These are phyloP conservation scores for Lacanobia wlatinum DNA, from an alignment of 2,888 invertebrate genomes.

Conservation along the genomic window DNA sequence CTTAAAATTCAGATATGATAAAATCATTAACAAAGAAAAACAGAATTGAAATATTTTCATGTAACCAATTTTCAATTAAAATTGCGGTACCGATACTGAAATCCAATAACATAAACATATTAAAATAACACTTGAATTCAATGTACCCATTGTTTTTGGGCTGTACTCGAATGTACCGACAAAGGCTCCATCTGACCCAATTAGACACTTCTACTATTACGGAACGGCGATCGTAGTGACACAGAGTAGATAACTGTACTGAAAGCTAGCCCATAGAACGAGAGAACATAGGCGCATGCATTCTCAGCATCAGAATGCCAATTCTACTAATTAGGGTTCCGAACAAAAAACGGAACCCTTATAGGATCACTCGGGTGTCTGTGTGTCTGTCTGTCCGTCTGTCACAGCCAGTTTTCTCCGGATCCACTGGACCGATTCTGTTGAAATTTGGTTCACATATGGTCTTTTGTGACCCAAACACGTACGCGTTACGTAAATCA, in stretches of 20 bases:
- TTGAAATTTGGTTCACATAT: no score
- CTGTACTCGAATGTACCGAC: slow-evolving; percentile 16
- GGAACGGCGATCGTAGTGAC: slow-evolving; percentile 33
- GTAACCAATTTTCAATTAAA: slow-evolving; percentile 19
- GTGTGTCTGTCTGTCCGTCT: no score
- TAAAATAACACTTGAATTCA: slow-evolving; percentile 64
- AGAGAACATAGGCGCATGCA: no score
- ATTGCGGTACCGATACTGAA: slow-evolving; percentile 8
- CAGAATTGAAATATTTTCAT: not conserved
- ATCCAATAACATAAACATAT: slow-evolving; percentile 38
- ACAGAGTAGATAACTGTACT: not conserved
- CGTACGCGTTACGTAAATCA: no score
- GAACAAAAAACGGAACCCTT: no score
- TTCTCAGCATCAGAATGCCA: no score
- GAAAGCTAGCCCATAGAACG: not conserved
- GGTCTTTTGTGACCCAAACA: no score
- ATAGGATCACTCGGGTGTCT: no score
- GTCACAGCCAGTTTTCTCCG: no score
- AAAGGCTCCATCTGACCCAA: slow-evolving; percentile 60
- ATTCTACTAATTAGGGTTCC: no score
- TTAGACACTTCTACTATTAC: slow-evolving; percentile 48
- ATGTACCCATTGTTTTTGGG: slow-evolving; percentile 61
- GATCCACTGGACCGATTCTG: no score
- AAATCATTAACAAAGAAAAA: not conserved
- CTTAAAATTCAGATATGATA: no score